Conservation (phyloP, 2,797 vertebrate species). For the Alosa sapidissima region DNA sequence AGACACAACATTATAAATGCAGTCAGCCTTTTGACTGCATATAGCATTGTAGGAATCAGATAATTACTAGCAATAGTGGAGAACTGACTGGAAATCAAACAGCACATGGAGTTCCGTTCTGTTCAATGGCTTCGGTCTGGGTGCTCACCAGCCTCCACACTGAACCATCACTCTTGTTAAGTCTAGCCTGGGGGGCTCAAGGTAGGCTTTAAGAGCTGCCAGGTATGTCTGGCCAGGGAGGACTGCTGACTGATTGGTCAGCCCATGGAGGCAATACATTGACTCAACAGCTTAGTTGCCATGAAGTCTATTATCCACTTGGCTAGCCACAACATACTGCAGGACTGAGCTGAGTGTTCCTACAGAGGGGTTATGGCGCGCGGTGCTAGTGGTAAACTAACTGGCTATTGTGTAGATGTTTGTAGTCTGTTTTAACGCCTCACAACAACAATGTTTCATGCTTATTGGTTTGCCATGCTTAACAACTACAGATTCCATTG, state of each 20-base stretch:
- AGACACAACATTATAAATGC: not conserved
- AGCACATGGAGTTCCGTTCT: not conserved
- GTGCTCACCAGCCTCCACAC: not conserved
- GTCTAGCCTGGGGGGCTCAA: conserved; percentile 1
- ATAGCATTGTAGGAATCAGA: not conserved
- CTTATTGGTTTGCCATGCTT: not conserved
- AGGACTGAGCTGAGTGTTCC: conserved; percentile 43
- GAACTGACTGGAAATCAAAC: not conserved
- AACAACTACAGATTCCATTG: not conserved
- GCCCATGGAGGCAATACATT: conserved; percentile 32
- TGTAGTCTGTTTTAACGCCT: not conserved
- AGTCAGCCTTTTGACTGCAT: not conserved
- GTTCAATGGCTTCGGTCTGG: not conserved
- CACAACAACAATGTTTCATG: not conserved
- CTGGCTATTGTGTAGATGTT: conserved; percentile 45
- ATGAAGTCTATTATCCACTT: conserved; percentile 54
- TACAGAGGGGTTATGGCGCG: conserved; percentile 47
- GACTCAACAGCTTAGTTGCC: conserved; percentile 51
- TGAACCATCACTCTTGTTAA: conserved; percentile 26
- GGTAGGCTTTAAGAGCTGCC: conserved; percentile 9
- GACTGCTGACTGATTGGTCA: conserved; percentile 29
- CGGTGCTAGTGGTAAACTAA: conserved; percentile 35
- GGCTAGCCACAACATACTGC: conserved; percentile 43
- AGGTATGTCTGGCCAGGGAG: conserved; percentile 27
- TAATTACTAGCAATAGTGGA: not conserved